Percentiles rank a stretch among this genome's conserved stretches.
phyloP scores from a whole-genome alignment of 2,797 vertebrate species.

The Mus spretus region DNA sequence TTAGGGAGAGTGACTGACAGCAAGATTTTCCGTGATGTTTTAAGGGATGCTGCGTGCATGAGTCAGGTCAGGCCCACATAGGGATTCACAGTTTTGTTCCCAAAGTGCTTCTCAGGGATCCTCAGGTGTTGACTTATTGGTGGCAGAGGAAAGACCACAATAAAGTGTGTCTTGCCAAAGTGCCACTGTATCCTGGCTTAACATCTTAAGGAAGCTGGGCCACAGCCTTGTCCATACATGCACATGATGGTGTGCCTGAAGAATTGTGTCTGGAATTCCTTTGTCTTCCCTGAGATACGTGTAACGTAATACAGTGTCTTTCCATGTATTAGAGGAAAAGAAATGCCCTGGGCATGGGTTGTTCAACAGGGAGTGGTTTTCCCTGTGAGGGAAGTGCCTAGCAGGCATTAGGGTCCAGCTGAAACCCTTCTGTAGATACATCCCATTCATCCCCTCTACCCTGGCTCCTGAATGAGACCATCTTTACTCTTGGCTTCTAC shows the following conservation, averaged over 20 bases:
- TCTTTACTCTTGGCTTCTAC: neutral
- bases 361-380: neutral
- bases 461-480: rapidly evolving
- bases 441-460: rapidly evolving
- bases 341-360: neutral
- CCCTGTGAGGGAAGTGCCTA: rapidly evolving
- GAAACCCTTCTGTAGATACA: neutral
- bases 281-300: neutral
- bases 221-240: rapidly evolving
- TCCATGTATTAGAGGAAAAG: neutral
- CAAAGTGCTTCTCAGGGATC: neutral
- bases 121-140: neutral
- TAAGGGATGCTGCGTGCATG: rapidly evolving
- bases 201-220: neutral
- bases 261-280: neutral
- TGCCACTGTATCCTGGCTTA: rapidly evolving
- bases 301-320: neutral
- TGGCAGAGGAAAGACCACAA: rapidly evolving
- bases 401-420: rapidly evolving
- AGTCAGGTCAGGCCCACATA: rapidly evolving
- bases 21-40: neutral
- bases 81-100: rapidly evolving
- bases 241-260: neutral
- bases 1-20: neutral
- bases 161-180: too few relatives aligned